Evolutionary conservation across 2,888 invertebrate genomes (phyloP), one percentile per base, ranked within the genome.

Genomic region (Eupithecia abbreviata): DNA sequence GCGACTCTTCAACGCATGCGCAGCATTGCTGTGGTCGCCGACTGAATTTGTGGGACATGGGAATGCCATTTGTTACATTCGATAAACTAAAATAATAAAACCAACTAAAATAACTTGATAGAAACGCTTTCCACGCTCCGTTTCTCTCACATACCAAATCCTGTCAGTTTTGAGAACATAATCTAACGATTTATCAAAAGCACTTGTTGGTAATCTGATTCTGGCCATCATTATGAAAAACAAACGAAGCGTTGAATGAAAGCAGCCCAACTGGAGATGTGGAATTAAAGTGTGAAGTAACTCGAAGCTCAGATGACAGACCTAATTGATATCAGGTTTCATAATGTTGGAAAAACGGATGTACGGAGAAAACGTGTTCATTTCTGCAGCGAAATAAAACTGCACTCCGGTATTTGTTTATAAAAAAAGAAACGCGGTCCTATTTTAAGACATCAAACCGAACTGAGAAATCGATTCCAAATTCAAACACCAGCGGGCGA

Each of bases 321-420:
- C 87, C 90, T 93, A 92, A 93, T 93, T 93, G 92, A 92, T 93
- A 93, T 94, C 92, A 86, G 84, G 88, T 93, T 93, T 83, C 91
- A 81, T 82, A 83, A 42, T 84, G 80, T n/a, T 30, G 30, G 30
- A 62, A 58, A 62, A 62, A 62, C 62, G 62, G 62, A 62, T 30
- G 62, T 62, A 87, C 86, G 85, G 83, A 87, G 88, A 90, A 92
- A 91, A 88, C n/a, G n/a, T n/a, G 62, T 65, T 73, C 47, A 71
- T 72, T 72, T 62, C 42, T 68, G 47, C 45, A 18, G 55, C 55
- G 18, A 9, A 58, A 58, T 58, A 58, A 58, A 58, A 58, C 55
- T 58, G 55, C 55, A 58, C 41, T 15, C 42, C 4, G 18, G 15
- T 15, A 42, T 66, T 42, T 66, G 66, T 41, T 66, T 42, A 58